phyloP scores from a whole-genome alignment of 1,140 invertebrate species.

The Nasonia vitripennis region DNA sequence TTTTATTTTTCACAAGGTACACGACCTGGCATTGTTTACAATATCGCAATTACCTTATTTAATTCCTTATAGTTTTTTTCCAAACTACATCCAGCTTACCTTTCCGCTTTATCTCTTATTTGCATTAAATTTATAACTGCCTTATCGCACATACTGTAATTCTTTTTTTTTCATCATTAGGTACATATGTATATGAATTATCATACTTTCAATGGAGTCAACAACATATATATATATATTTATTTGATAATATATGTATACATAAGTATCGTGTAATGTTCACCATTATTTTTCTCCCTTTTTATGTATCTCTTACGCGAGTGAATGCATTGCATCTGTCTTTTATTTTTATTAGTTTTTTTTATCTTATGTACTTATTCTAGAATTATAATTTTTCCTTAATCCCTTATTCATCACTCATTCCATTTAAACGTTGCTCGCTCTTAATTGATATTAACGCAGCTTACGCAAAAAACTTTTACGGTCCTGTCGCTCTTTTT shows the following conservation, averaged over 20 bases:
- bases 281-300: constrained; percentile 45
- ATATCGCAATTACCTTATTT: constrained; percentile 71
- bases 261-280: constrained; percentile 70
- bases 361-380: constrained; percentile 51
- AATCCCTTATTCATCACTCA: constrained; percentile 51
- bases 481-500: not conserved
- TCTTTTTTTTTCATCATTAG: constrained; percentile 68
- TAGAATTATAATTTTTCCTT: constrained; percentile 55
- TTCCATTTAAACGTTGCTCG: constrained; percentile 52
- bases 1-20: constrained; percentile 71
- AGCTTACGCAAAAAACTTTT: constrained; percentile 22
- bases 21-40: constrained; percentile 70
- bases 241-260: constrained; percentile 69
- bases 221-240: constrained; percentile 72
- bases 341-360: constrained; percentile 55
- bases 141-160: constrained; percentile 36
- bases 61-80: constrained; percentile 59
- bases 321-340: constrained; percentile 66
- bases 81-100: constrained; percentile 33
- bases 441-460: constrained; percentile 13
- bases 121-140: constrained; percentile 25
- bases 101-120: constrained; percentile 58
- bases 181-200: constrained; percentile 65
- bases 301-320: constrained; percentile 50
- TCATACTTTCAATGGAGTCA: constrained; percentile 75